Conservation (phyloP, 2,113 vertebrate genomes). For the Melospiza georgiana region DNA sequence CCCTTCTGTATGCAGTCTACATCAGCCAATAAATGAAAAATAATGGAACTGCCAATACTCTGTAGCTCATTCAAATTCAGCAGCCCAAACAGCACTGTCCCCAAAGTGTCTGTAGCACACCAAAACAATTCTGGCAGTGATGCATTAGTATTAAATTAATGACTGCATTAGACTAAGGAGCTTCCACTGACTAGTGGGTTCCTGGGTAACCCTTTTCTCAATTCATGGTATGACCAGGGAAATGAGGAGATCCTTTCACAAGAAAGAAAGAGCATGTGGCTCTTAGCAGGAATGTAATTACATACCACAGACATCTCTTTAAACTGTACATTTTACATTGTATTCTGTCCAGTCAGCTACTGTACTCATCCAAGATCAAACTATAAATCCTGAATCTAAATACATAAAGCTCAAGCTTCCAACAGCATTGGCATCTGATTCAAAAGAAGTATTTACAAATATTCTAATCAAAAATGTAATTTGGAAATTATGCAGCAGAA, state of each 20-base stretch:
- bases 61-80: accelerated
- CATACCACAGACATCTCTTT: not conserved
- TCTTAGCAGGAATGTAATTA: not conserved
- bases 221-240: not conserved
- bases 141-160: not conserved
- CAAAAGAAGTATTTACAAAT: not conserved
- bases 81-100: not conserved
- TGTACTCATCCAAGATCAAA: not conserved
- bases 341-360: not conserved
- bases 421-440: not conserved
- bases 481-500: not conserved
- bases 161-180: not conserved
- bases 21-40: not conserved
- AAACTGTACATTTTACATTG: not conserved
- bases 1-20: not conserved
- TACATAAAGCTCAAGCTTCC: not conserved
- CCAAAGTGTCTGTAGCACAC: not conserved
- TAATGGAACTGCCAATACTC: not conserved
- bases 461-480: not conserved
- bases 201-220: not conserved
- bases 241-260: accelerated
- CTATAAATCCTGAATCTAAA: not conserved
- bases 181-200: not conserved
- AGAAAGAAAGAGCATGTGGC: not conserved
- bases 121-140: not conserved